These are phyloP conservation scores for Cecropterus lyciades DNA, from an alignment of 1,140 invertebrate species.

Conservation along the genomic window DNA sequence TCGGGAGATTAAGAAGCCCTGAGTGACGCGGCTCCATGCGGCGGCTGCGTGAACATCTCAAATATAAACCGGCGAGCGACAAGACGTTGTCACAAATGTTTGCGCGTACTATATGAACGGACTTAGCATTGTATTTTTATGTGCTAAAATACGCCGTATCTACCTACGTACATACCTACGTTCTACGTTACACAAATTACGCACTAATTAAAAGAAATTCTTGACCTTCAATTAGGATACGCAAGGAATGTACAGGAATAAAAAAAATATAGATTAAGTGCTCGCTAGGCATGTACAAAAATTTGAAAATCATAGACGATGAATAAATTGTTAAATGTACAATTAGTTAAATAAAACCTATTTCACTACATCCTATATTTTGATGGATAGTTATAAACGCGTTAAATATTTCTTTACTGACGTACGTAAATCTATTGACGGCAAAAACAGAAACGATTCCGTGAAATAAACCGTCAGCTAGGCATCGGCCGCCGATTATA, in stretches of 20 bases:
- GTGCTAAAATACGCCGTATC: not conserved
- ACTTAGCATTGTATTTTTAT: not conserved
- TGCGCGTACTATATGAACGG: conserved; percentile 12
- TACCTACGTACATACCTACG: too few species aligned
- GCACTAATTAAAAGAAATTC: too few species aligned
- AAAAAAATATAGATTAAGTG: too few species aligned
- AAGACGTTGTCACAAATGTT: conserved; percentile 24
- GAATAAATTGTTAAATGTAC: not conserved
- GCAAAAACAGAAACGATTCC: conserved; percentile 36
- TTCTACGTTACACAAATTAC: too few species aligned
- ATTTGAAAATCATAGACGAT: too few species aligned
- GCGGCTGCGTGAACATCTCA: conserved; percentile 53
- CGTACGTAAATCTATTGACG: conserved; percentile 25
- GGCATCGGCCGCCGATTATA: conserved; percentile 30
- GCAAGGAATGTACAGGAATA: too few species aligned
- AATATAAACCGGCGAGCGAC: conserved; percentile 53
- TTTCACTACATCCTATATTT: not conserved
- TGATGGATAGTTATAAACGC: not conserved
- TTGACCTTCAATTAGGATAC: too few species aligned
- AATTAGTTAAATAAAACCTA: not conserved
- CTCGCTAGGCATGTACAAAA: too few species aligned
- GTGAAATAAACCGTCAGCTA: conserved; percentile 31
- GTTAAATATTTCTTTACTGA: conserved; percentile 15
- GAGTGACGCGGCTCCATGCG: conserved; percentile 41
- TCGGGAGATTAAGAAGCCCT: conserved; percentile 19